Percentiles rank a stretch among this genome's conserved stretches.
phyloP scores from a whole-genome alignment of 2,888 invertebrate species.

The Aromia moschata region DNA sequence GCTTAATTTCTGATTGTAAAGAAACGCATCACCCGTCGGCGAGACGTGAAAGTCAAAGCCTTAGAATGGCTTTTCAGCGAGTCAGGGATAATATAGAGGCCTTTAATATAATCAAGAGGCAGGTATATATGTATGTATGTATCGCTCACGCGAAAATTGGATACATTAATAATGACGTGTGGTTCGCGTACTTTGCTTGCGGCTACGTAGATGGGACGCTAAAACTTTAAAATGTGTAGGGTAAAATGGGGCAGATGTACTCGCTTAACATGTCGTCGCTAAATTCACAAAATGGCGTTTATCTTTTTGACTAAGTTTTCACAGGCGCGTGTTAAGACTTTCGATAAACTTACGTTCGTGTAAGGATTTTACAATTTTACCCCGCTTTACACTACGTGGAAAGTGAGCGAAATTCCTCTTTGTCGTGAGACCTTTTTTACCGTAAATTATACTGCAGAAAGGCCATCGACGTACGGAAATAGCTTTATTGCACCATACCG shows the following conservation, averaged over 20 bases:
- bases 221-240: background rate
- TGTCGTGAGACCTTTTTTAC: too few species aligned
- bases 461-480: too few species aligned
- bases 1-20: slow-evolving; percentile 35
- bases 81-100: background rate
- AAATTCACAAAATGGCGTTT: too few species aligned
- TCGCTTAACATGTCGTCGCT: too few species aligned
- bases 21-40: slow-evolving; percentile 7
- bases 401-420: too few species aligned
- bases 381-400: too few species aligned
- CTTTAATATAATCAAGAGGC: slow-evolving; percentile 2
- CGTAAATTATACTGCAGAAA: too few species aligned
- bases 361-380: too few species aligned
- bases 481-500: too few species aligned
- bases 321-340: too few species aligned
- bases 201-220: background rate
- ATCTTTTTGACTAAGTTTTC: too few species aligned
- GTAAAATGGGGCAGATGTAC: background rate
- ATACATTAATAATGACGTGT: background rate
- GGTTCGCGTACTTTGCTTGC: background rate
- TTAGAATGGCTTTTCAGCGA: background rate
- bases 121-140: background rate
- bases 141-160: slow-evolving; percentile 1
- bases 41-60: slow-evolving; percentile 1
- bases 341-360: too few species aligned